Evolutionary conservation across 2,888 invertebrate species (phyloP).

Genomic region (Agrochola macilenta): DNA sequence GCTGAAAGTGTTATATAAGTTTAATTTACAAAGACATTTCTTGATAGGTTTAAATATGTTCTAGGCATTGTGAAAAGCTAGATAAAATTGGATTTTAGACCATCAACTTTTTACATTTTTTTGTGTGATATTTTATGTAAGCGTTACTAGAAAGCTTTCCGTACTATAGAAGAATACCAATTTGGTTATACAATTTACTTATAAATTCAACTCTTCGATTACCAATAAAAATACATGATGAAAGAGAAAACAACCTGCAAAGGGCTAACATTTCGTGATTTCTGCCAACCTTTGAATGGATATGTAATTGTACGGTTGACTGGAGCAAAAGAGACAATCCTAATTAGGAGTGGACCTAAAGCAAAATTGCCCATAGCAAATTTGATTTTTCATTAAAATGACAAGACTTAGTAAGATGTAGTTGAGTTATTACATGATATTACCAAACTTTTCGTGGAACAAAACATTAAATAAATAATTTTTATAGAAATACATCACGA

Average conservation of each 20-base stretch:
- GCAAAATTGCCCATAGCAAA: no score
- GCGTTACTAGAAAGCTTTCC: constrained; percentile 25
- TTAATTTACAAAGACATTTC: constrained; percentile 11
- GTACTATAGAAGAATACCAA: constrained; percentile 49
- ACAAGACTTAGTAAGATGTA: no score
- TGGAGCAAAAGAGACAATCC: not conserved
- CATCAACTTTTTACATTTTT: not conserved
- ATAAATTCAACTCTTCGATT: constrained; percentile 39
- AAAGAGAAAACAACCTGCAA: constrained; percentile 12
- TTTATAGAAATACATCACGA: not conserved
- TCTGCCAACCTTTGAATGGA: not conserved
- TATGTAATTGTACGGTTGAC: not conserved
- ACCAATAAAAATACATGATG: constrained; percentile 17
- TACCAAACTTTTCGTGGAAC: not conserved
- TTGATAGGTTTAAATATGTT: constrained; percentile 8
- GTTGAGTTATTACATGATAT: not conserved
- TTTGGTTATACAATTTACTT: constrained; percentile 28
- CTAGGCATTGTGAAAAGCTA: constrained; percentile 19
- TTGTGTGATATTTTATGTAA: constrained; percentile 8
- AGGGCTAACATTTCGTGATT: not conserved
- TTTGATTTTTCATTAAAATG: no score
- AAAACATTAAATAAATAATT: not conserved
- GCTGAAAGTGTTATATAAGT: constrained; percentile 37
- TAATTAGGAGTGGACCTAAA: no score
- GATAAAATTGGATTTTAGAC: not conserved